Base-by-base conservation (phyloP, 2,113 vertebrate species). In the Orcinus orca region DNA sequence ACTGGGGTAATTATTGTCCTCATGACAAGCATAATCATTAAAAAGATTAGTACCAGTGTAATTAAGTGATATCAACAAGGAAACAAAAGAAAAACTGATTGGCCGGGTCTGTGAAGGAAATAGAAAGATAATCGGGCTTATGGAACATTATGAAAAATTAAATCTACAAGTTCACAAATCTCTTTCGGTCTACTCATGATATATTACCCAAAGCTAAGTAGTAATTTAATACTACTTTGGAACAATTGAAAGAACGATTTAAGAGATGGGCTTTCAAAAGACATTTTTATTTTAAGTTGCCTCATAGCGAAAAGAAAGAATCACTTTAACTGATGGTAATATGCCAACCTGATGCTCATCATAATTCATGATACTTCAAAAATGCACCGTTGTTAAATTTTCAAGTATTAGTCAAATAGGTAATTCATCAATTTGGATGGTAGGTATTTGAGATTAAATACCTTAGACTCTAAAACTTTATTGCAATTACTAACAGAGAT, bases 91-190 rank as follows among this genome's bases (percentile, higher is more conserved):
- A 73, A 94, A 44, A 53, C 10, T 62, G 20, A 76, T 31, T 13
- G 8, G 18, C 8, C 8, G 36, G 62, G 29, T 85, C 21, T 95
- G 5, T 29, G 38, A 81, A 77, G 29, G 58, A 44, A 91, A 81
- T 73, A 65, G 3, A 87, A 82, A 38, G 31, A 83, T 83, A n/a
- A 95, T 60, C 20, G 80, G 4, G 15, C 3, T 81, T 86, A 41
- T n/a, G 41, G 63, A 85, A 68, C 23, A 88, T 80, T 21, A n/a
- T 21, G 1, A 90, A 96, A 96, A 90, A 73, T 80, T 93, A 84
- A 88, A 68, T 84, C 10, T 36, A 82, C 4, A 76, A 44, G 12
- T 38, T 95, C 58, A 90, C 8, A 87, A 44, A 90, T 80, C 31
- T 77, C 14, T 95, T 62, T 88, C 55, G 33, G 23, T 41, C 29